Evolutionary conservation across 2,113 vertebrate genomes (phyloP), one percentile per base, ranked within the genome.

Genomic region (Empidonax alnorum): DNA sequence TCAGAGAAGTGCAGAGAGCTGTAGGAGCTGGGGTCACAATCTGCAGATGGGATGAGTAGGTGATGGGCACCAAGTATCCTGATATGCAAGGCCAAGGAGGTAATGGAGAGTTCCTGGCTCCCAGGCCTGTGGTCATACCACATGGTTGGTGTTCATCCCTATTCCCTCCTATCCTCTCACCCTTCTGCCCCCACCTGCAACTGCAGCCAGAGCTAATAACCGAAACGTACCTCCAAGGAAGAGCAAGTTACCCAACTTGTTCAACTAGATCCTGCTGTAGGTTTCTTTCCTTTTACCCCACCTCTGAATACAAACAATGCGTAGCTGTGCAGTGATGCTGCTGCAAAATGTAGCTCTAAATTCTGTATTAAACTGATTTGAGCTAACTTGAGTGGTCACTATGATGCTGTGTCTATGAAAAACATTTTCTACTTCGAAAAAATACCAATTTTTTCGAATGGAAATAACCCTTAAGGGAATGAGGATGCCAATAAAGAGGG

Each of bases 61-160:
- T 73, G 67, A 41, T 3, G 7, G 81, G 25, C 35, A 24, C 33
- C 17, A 11, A 59, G 50, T 56, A 58, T 52, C 50, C 37, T 9
- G 2, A 12, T 0, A 3, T 28, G 81, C n/a, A 79, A 85, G 50
- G 72, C 71, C 59, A 74, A 62, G 63, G 76, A 74, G 42, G 47
- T 92, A 88, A 95, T 50, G 87, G 59, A 21, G 11, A 86, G 79
- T 92, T 95, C 88, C 89, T 94, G 76, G 79, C 95, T 95, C 44
- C 55, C 42, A 89, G 96, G 93, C 55, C 79, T 86, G 68, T 78
- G 76, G 86, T 95, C 63, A 68, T 50, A 79, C 69, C 78, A 16
- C 71, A 46, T 22, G 21, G 39, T 73, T 93, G 37, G 41, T 44
- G 27, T 62, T 85, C 23, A 76, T 35, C 15, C 28, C 50, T 2